Percentiles rank a stretch among this genome's conserved stretches.
Conservation (phyloP, 2,113 vertebrate species). For the Amblyopsis rosae region DNA sequence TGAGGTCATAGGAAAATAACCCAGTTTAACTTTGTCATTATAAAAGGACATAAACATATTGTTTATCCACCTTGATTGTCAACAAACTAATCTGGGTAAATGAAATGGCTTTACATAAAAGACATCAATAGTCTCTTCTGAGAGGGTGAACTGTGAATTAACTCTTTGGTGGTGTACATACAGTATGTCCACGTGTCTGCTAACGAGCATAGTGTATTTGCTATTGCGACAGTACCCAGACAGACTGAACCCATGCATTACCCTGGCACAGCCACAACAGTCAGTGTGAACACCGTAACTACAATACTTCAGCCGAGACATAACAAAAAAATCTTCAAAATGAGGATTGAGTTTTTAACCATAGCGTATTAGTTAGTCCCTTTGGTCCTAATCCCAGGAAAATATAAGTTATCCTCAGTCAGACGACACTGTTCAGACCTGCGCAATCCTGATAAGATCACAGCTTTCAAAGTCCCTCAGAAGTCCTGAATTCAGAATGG, state of each 20-base stretch:
- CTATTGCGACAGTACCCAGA: slow-evolving; percentile 3
- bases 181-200: background rate
- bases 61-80: slow-evolving; percentile 33
- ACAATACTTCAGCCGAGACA: slow-evolving; percentile 43
- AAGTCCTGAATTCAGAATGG: background rate
- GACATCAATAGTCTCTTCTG: slow-evolving; percentile 19
- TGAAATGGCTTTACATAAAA: slow-evolving; percentile 23
- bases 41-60: slow-evolving; percentile 21
- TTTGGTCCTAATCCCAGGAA: slow-evolving; percentile 58
- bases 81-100: slow-evolving; percentile 37
- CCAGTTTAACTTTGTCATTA: slow-evolving; percentile 36
- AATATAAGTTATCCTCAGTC: slow-evolving; percentile 52
- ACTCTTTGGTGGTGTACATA: slow-evolving; percentile 1
- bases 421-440: slow-evolving; percentile 22
- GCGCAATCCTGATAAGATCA: slow-evolving; percentile 33
- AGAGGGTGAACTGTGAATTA: slow-evolving; percentile 9
- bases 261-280: slow-evolving; percentile 12
- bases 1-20: slow-evolving; percentile 28
- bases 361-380: slow-evolving; percentile 30
- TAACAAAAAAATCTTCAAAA: slow-evolving; percentile 50
- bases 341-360: slow-evolving; percentile 38
- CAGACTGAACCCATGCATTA: slow-evolving; percentile 8
- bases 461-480: slow-evolving; percentile 25
- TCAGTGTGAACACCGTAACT: slow-evolving; percentile 16
- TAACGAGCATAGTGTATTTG: background rate